Evolutionary conservation across 2,888 invertebrate species (phyloP).

Genomic region (Cataglyphis rosenhaueri): DNA sequence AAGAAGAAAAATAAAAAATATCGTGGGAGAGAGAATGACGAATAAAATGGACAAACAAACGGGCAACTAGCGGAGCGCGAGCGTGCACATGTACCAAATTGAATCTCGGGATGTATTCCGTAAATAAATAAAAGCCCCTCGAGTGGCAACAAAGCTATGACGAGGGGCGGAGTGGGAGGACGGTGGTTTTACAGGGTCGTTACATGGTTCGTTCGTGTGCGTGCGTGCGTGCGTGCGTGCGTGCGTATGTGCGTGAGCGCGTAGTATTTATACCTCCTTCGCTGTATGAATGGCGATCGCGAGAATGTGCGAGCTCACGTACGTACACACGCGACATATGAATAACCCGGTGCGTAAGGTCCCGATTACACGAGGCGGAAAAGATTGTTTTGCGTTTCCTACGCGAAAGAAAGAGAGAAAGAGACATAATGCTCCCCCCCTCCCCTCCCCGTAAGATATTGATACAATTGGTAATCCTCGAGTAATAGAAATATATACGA

Average conservation of each 20-base stretch:
- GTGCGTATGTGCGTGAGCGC: slow-evolving; percentile 7
- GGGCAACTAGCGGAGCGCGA: slow-evolving; percentile 37
- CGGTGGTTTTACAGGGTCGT: slow-evolving; percentile 64
- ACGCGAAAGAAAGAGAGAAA: not conserved
- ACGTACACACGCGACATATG: slow-evolving; percentile 60
- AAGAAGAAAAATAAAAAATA: slow-evolving; percentile 12
- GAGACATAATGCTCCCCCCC: not conserved
- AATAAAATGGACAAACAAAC: slow-evolving; percentile 60
- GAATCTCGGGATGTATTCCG: slow-evolving; percentile 77
- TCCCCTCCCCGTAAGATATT: not conserved
- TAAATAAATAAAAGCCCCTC: slow-evolving; percentile 77
- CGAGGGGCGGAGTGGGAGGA: slow-evolving; percentile 42
- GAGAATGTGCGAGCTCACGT: slow-evolving; percentile 62
- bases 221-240: not conserved
- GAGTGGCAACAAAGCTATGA: slow-evolving; percentile 51
- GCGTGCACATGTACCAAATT: slow-evolving; percentile 68
- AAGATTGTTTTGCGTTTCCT: slow-evolving; percentile 9
- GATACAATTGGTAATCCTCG: not conserved
- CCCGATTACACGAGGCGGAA: slow-evolving; percentile 68
- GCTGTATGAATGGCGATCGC: slow-evolving; percentile 68
- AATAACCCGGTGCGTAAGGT: slow-evolving; percentile 67
- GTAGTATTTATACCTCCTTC: slow-evolving; percentile 63
- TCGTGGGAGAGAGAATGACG: slow-evolving; percentile 26
- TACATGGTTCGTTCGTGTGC: slow-evolving; percentile 52
- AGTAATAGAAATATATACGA: not conserved